These are phyloP conservation scores for Poicephalus gulielmi DNA, from an alignment of 2,113 vertebrate species.

Conservation along the genomic window DNA sequence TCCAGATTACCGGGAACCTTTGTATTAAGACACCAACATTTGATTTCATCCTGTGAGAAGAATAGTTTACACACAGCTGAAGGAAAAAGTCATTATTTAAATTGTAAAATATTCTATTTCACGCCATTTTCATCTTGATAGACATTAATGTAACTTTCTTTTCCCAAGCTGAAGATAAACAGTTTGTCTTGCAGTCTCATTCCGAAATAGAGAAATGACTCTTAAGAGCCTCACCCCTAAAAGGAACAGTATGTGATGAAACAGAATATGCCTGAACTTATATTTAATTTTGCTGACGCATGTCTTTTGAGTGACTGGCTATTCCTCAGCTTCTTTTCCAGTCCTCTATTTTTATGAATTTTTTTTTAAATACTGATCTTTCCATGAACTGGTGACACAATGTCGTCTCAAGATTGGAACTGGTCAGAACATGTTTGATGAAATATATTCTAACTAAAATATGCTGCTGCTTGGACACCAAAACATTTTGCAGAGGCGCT, in stretches of 20 bases:
- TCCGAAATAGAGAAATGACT: conserved; percentile 28
- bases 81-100: conserved; percentile 1
- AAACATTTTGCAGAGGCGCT: not conserved
- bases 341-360: not conserved
- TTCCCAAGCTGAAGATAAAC: conserved; percentile 30
- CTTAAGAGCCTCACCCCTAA: conserved; percentile 25
- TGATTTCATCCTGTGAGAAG: not conserved
- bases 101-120: not conserved
- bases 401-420: conserved; percentile 18
- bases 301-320: conserved; percentile 14
- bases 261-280: conserved; percentile 41
- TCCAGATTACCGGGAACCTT: not conserved
- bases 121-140: not conserved
- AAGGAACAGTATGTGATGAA: conserved; percentile 54
- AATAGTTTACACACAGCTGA: not conserved
- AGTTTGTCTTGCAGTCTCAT: conserved; percentile 35
- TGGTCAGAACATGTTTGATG: conserved; percentile 7
- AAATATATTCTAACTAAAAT: conserved; percentile 38
- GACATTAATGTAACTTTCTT: conserved; percentile 21
- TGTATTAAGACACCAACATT: not conserved
- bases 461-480: not conserved
- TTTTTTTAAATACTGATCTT: not conserved
- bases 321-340: conserved; percentile 7
- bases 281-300: conserved; percentile 54
- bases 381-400: conserved; percentile 7